phyloP scores from a whole-genome alignment of 1,140 invertebrate species.

The Hycleus cichorii region DNA sequence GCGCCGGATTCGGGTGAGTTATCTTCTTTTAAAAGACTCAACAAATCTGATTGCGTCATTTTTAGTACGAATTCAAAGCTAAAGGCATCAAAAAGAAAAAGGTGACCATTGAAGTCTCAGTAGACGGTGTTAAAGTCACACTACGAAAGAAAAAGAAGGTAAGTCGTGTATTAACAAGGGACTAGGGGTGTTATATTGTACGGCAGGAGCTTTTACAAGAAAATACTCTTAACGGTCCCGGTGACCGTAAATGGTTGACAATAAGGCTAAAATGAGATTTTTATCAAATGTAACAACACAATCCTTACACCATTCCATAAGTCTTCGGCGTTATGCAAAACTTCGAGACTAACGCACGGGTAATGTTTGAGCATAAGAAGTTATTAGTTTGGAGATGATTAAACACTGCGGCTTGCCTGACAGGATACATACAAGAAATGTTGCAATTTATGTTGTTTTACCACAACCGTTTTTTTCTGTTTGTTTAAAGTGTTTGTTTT shows the following conservation, averaged over 20 bases:
- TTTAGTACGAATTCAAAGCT: conserved; percentile 96
- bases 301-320: no score
- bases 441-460: not conserved
- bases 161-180: conserved; percentile 21
- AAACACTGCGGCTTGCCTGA: no score
- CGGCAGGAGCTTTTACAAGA: conserved; percentile 8
- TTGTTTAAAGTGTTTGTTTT: conserved; percentile 7
- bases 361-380: not conserved
- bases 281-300: not conserved
- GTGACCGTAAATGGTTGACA: conserved; percentile 3
- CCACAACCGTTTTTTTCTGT: not conserved
- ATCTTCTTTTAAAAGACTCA: not conserved
- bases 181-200: not conserved
- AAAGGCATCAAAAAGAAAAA: conserved; percentile 97
- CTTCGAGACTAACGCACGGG: no score
- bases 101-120: conserved; percentile 89
- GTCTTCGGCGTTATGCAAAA: no score
- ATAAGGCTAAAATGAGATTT: conserved; percentile 5
- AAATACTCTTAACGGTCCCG: conserved; percentile 13
- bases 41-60: conserved; percentile 26
- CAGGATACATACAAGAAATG: no score
- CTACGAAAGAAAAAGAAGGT: conserved; percentile 71
- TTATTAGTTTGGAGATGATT: no score
- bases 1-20: conserved; percentile 90
- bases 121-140: conserved; percentile 86